Evolutionary conservation across 2,113 vertebrate species (phyloP).

Genomic region (Parotia lawesii): DNA sequence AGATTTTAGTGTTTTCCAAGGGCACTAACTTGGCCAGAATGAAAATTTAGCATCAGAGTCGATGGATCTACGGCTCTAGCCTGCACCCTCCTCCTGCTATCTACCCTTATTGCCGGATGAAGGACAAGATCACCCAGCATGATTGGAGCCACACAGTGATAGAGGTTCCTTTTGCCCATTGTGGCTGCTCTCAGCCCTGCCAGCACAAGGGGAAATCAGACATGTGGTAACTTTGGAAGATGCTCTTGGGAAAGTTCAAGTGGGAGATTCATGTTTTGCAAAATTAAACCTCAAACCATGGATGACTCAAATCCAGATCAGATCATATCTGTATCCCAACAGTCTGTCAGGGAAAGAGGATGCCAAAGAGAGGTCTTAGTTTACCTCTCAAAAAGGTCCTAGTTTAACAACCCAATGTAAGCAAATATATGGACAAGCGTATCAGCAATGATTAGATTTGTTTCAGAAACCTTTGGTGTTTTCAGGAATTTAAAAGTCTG

Average conservation of each 20-base stretch:
- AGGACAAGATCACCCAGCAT: neutral
- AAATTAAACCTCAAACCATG: neutral
- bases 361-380: neutral
- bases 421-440: neutral
- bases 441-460: neutral
- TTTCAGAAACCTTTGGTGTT: neutral
- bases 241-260: neutral
- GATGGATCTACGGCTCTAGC: neutral
- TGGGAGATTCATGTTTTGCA: neutral
- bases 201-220: neutral
- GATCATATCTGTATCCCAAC: neutral
- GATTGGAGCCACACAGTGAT: rapidly evolving
- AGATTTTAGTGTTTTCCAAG: neutral
- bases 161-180: neutral
- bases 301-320: neutral
- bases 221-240: neutral
- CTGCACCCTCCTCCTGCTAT: neutral
- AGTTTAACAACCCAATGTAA: neutral
- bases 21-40: neutral
- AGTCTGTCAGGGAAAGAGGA: neutral
- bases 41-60: neutral
- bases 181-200: neutral
- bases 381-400: neutral
- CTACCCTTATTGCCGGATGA: neutral
- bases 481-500: neutral